Base-by-base conservation (phyloP, 2,797 vertebrate genomes). In the Myioborus melanocephalus region DNA sequence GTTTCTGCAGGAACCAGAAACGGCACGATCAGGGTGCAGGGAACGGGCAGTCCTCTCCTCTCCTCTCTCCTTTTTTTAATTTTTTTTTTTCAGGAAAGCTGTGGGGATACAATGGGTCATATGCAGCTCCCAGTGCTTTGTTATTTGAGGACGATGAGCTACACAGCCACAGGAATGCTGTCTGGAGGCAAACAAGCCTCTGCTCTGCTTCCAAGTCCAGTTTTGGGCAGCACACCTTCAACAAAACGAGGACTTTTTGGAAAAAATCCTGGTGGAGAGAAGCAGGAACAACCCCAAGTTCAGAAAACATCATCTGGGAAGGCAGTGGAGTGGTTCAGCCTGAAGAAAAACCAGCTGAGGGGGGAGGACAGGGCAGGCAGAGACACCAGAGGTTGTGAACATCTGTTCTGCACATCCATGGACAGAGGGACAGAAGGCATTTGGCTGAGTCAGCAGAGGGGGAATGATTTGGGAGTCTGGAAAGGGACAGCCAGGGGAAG, bases 1-100 rank as follows among this genome's bases (percentile, higher is more conserved):
- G 3, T 49, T 64, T 70, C 76, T 83, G 89, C 2, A 88, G 91
- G 84, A 81, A 81, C 71, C 16, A 86, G 56, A n/a, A 83, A 34
- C 1, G 1, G 80, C 86, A 86, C 10, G 4, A 53, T 71, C 6
- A 0, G 6, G 89, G 95, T 26, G 89, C 94, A 94, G 69, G 87
- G 93, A 93, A 96, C 27, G 4, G 90, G 87, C 94, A 94, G 87
- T 88, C 19, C 94, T 53, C 50, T 52, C 21, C 89, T 53, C 12
- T 23, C 22, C 22, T 23, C 21, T 55, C 10, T 22, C 35, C 3
- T 30, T 5, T 32, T 39, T 34, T 32, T n/a, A 6, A 21, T 12
- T 46, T 46, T 26, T 41, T 39, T 37, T 24, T 32, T 64, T 11
- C 18, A 57, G 83, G 41, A 47, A 84, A 84, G 87, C 91, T 53